A percentile compares a stretch with the other conserved stretches of the same genome.
These are phyloP conservation scores for Danaus chrysippus DNA, from an alignment of 2,888 invertebrate genomes.

Conservation along the genomic window DNA sequence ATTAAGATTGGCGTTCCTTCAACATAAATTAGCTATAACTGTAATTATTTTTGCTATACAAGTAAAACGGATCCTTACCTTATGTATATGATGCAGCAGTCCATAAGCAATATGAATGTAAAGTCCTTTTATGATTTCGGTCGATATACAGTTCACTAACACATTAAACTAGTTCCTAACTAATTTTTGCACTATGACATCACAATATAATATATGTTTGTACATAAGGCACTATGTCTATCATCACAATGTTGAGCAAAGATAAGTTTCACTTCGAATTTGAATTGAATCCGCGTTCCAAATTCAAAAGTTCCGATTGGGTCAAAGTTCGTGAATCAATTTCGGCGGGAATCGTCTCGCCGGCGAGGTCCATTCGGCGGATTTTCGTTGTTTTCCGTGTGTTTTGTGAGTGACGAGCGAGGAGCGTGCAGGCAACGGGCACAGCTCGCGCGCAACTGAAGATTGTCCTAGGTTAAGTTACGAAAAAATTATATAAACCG, in stretches of 20 bases:
- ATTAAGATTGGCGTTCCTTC: conserved; percentile 71
- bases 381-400: conserved; percentile 57
- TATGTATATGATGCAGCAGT: conserved; percentile 50
- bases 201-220: conserved; percentile 63
- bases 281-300: conserved; percentile 54
- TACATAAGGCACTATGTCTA: conserved; percentile 64
- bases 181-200: conserved; percentile 73
- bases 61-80: conserved; percentile 52
- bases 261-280: conserved; percentile 58
- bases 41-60: conserved; percentile 33
- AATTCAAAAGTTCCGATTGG: conserved; percentile 48
- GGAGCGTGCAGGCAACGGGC: conserved; percentile 63
- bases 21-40: conserved; percentile 41
- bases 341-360: conserved; percentile 49
- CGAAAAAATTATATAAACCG: conserved; percentile 60
- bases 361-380: conserved; percentile 57
- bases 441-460: conserved; percentile 76
- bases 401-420: conserved; percentile 50
- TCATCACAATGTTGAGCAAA: conserved; percentile 74
- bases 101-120: conserved; percentile 51
- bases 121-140: conserved; percentile 18
- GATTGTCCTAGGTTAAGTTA: conserved; percentile 76
- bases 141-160: conserved; percentile 54
- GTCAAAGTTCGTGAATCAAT: conserved; percentile 46
- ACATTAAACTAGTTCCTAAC: conserved; percentile 53